Evolutionary conservation across 2,888 invertebrate species (phyloP).

Genomic region (Andrena trimmerana): DNA sequence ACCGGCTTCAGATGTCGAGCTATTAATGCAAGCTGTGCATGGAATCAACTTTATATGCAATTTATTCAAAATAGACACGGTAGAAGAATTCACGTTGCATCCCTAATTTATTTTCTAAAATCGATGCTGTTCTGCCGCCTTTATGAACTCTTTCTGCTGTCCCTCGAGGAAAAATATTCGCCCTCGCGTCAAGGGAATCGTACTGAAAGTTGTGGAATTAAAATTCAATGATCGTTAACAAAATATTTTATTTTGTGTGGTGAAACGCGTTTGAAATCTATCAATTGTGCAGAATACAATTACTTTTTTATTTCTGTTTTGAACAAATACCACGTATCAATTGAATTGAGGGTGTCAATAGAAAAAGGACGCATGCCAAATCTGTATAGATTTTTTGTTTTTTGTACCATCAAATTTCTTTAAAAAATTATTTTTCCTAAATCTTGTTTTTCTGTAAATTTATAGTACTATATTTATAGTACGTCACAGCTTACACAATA

Average conservation of each 20-base stretch:
- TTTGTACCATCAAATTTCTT: no score
- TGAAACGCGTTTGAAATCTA: not conserved
- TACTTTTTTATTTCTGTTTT: no score
- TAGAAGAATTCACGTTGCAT: not conserved
- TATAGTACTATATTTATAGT: no score
- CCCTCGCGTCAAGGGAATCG: not conserved
- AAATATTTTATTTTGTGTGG: not conserved
- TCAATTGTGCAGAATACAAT: no score
- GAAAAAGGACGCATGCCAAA: no score
- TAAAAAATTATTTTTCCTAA: no score
- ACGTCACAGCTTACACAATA: no score
- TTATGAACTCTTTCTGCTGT: not conserved
- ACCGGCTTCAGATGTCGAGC: conserved; percentile 6
- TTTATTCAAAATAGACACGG: conserved; percentile 12
- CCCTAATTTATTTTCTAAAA: conserved; percentile 9
- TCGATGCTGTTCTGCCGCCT: not conserved
- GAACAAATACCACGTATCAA: no score
- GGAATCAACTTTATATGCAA: conserved; percentile 21
- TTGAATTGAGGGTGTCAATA: no score
- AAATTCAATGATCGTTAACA: no score
- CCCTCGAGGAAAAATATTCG: not conserved
- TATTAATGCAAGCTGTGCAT: conserved; percentile 8
- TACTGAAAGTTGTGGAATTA: not conserved
- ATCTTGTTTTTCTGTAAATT: no score
- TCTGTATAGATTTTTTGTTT: no score